Evolutionary conservation across 2,113 vertebrate genomes (phyloP).

Genomic region (Willisornis vidua): DNA sequence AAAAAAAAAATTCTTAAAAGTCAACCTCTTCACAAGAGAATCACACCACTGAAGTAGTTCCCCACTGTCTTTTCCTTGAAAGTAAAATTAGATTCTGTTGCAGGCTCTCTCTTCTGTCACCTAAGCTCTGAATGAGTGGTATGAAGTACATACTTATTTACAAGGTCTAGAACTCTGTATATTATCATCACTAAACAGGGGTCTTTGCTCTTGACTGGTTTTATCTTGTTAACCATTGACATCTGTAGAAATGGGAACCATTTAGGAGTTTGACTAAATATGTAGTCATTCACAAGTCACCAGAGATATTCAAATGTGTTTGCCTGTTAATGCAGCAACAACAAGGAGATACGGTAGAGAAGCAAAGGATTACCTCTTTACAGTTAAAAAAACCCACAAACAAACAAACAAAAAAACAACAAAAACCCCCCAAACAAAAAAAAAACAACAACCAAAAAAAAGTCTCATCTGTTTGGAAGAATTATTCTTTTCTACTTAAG

Average conservation of each 20-base stretch:
- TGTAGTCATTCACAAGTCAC: neutral
- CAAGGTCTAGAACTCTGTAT: neutral
- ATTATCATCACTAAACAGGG: neutral
- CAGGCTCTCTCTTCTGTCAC: neutral
- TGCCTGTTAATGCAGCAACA: neutral
- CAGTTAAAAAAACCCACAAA: neutral
- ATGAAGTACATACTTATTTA: neutral
- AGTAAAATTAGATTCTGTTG: neutral
- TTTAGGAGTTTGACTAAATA: neutral
- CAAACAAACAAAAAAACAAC: too few species aligned
- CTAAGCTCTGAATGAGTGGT: neutral
- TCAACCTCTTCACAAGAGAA: neutral
- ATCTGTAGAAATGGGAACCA: neutral
- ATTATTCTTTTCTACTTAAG: neutral
- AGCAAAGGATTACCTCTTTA: neutral
- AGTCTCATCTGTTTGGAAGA: neutral
- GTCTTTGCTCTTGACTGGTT: neutral
- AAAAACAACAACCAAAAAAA: too few species aligned
- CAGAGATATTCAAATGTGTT: neutral
- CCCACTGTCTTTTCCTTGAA: neutral
- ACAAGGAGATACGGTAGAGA: neutral
- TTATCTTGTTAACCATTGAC: neutral
- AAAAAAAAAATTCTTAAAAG: neutral
- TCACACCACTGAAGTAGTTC: neutral
- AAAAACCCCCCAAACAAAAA: neutral